Base-by-base conservation (phyloP, 2,888 invertebrate genomes). In the Pyrgus malvae region DNA sequence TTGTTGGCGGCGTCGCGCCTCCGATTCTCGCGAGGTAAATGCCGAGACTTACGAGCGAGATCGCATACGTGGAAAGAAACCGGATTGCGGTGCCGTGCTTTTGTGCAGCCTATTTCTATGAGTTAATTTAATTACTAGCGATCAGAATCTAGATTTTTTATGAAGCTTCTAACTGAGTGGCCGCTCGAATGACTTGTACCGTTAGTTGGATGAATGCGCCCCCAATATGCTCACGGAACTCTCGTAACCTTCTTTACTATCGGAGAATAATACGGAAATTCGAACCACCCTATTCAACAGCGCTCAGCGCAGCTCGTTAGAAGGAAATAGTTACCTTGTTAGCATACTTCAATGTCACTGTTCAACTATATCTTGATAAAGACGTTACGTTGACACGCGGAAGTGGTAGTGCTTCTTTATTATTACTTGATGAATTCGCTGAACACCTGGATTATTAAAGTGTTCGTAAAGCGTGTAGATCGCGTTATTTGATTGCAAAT, bases 11-110 rank as follows among this genome's bases (percentile, higher is more conserved):
- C 63, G 83, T 82, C 79, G 80, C 80, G 82, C 80, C 80, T 81
- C 79, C 74, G 77, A 74, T 75, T 81, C 82, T 82, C 76, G 78
- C 78, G 78, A 88, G 85, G 85, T 86, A 86, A 84, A 80, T 81
- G 76, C 74, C 74, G 78, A 78, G 75, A 78, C 80, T 82, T 74
- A 74, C 80, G 74, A 63, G 68, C 67, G 68, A 75, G 74, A 78
- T 77, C 76, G 80, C 77, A 78, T 82, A 85, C 83, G 84, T 85
- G 81, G 80, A 78, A 76, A 72, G 65, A 80, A 81, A 84, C 82
- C 80, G 82, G 80, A 79, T 79, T 74, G 75, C 73, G 73, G 74
- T 80, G 75, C 66, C 64, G 72, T 77, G 67, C 68, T 73, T 74
- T 68, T 68, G 70, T 73, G 62, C 69, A 72, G 72, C 68, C 69